Conservation (phyloP, 2,797 vertebrate species). For the Pangasius macronema region DNA sequence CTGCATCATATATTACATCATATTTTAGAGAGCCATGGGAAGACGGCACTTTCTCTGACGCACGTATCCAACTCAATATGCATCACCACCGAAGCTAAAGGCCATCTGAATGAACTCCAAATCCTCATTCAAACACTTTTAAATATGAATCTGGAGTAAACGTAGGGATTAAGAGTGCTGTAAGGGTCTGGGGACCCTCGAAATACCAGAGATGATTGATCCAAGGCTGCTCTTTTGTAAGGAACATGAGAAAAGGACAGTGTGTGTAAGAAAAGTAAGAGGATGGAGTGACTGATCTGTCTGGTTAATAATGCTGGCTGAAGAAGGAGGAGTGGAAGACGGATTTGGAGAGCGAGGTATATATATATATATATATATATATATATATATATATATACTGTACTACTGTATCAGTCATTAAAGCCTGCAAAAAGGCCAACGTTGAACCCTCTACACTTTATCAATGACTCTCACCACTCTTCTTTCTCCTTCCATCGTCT, state of each 20-base stretch:
- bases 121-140: constrained; percentile 46
- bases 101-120: constrained; percentile 33
- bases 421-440: constrained; percentile 11
- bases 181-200: constrained; percentile 29
- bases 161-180: constrained; percentile 45
- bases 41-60: neutral
- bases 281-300: neutral
- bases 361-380: neutral
- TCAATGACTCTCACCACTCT: constrained; percentile 1
- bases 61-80: neutral
- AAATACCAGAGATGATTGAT: constrained; percentile 53
- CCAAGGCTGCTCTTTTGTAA: constrained; percentile 37
- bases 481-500: constrained; percentile 8
- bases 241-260: constrained; percentile 19
- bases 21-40: neutral
- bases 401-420: constrained; percentile 38
- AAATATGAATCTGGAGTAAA: constrained; percentile 48
- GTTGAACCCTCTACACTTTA: constrained; percentile 2
- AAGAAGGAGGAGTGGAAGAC: constrained; percentile 17
- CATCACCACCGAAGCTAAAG: constrained; percentile 19
- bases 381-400: neutral
- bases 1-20: neutral
- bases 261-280: neutral
- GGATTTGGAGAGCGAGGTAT: neutral
- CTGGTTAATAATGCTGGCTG: constrained; percentile 20